phyloP scores from a whole-genome alignment of 53 echinoderm and acorn worm genomes.

The Actinopyga echinites region DNA sequence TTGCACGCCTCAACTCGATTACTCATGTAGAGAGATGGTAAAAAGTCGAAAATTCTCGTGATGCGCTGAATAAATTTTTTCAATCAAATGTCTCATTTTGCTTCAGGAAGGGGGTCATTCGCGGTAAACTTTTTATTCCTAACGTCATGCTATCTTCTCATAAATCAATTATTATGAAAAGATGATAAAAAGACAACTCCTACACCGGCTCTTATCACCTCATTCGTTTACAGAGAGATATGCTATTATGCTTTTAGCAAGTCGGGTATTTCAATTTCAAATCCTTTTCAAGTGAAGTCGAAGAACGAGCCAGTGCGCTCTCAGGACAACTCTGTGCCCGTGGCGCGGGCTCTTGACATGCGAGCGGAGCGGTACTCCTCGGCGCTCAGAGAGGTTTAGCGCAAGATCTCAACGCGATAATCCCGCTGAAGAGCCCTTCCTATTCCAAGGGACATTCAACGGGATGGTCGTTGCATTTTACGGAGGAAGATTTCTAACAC shows the following conservation, averaged over 20 bases:
- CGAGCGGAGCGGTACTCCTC: conserved; percentile 24
- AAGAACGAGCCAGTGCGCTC: conserved; percentile 22
- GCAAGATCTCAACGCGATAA: conserved; percentile 31
- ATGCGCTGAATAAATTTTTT: not conserved
- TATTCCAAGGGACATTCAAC: conserved; percentile 25
- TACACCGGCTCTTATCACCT: conserved; percentile 13
- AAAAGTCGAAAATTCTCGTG: not conserved
- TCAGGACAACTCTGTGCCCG: conserved; percentile 5
- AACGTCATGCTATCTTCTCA: conserved; percentile 1
- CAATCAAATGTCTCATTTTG: not conserved
- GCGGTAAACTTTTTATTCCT: conserved; percentile 6
- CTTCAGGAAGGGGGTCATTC: conserved; percentile 33
- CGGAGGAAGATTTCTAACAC: conserved; percentile 8
- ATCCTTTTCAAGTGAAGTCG: not conserved
- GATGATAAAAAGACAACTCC: conserved; percentile 29
- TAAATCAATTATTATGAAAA: conserved; percentile 40
- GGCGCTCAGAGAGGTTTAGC: conserved; percentile 34
- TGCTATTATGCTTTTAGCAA: conserved; percentile 37
- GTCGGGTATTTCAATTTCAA: conserved; percentile 28
- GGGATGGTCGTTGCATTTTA: conserved; percentile 9
- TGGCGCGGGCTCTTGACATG: conserved; percentile 30
- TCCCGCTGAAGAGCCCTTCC: conserved; percentile 31
- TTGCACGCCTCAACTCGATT: not conserved
- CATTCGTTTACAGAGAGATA: conserved; percentile 18
- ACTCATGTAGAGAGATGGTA: not conserved